Conservation (phyloP, 2,113 vertebrate genomes). For the Coreoperca whiteheadi region DNA sequence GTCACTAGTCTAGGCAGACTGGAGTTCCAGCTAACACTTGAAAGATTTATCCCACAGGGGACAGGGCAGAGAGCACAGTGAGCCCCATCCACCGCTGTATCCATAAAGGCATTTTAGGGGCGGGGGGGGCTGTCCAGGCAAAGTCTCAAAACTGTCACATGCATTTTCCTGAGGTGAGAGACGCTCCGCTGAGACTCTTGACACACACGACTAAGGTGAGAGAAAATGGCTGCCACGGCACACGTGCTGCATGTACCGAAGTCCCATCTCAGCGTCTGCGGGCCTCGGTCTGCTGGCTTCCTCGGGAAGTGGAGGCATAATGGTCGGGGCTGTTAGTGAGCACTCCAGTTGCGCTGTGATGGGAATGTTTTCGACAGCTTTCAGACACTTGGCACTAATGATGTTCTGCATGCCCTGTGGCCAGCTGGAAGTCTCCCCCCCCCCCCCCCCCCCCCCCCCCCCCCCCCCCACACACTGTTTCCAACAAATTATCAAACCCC, state of each 20-base stretch:
- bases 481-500: no score
- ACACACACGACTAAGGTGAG: slow-evolving; percentile 30
- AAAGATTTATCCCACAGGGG: slow-evolving; percentile 28
- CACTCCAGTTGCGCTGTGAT: slow-evolving; percentile 70
- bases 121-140: slow-evolving; percentile 1
- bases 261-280: slow-evolving; percentile 50
- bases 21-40: slow-evolving; percentile 36
- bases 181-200: slow-evolving; percentile 23
- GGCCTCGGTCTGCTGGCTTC: slow-evolving; percentile 58
- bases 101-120: slow-evolving; percentile 5
- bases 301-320: slow-evolving; percentile 47
- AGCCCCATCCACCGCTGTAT: background rate
- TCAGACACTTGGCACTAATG: slow-evolving; percentile 80
- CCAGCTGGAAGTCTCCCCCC: no score
- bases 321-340: slow-evolving; percentile 72
- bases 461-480: no score
- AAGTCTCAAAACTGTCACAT: slow-evolving; percentile 44
- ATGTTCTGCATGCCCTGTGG: slow-evolving; percentile 72
- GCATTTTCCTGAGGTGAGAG: slow-evolving; percentile 25
- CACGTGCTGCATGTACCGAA: slow-evolving; percentile 27
- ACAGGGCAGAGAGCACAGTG: background rate
- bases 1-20: slow-evolving; percentile 50
- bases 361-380: slow-evolving; percentile 76
- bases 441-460: no score
- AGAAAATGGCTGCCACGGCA: slow-evolving; percentile 53